Evolutionary conservation across 2,113 vertebrate species (phyloP), one percentile per base, ranked within the genome.

Genomic region (Brienomyrus brachyistius): DNA sequence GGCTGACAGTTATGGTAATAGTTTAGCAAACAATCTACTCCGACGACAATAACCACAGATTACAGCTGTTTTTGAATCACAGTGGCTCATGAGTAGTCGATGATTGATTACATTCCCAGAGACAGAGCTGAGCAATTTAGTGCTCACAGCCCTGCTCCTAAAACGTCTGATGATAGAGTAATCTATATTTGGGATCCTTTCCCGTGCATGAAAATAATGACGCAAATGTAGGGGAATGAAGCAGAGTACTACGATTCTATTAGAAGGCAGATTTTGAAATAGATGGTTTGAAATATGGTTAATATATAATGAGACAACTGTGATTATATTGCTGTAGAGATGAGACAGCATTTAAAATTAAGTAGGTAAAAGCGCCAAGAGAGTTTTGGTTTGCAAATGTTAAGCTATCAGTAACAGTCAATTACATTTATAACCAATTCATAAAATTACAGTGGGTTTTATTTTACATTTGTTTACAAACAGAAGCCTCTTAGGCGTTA

Each of bases 1-100:
- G 93, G 94, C 94, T 97, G 97, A 99, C 98, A 98, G 97, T 98
- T 98, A 99, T 99, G 98, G 97, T 98, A 98, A 98, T 99, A 97
- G 97, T 99, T 99, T 98, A 97, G 97, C 97, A 97, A 98, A 99
- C 97, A 98, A 98, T 98, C 97, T 97, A 97, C 97, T 97, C 95
- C 93, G 96, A 97, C 97, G 97, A 96, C 97, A 97, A 96, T 96
- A 97, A 96, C 96, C 94, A 93, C 96, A 96, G 97, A 98, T 98
- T 98, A 99, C 97, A 98, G 97, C 96, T 97, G 97, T 97, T 98
- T 97, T 97, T 96, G 97, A 96, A 97, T 97, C 96, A 95, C 93
- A 94, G 96, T 94, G 1, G 87, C 95, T 96, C 95, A 96, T 95
- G 95, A 95, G 96, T 96, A 96, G 94, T 94, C 94, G 94, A 97